These are phyloP conservation scores for Acrobasis consociella DNA, from an alignment of 2,888 invertebrate genomes.

Conservation along the genomic window DNA sequence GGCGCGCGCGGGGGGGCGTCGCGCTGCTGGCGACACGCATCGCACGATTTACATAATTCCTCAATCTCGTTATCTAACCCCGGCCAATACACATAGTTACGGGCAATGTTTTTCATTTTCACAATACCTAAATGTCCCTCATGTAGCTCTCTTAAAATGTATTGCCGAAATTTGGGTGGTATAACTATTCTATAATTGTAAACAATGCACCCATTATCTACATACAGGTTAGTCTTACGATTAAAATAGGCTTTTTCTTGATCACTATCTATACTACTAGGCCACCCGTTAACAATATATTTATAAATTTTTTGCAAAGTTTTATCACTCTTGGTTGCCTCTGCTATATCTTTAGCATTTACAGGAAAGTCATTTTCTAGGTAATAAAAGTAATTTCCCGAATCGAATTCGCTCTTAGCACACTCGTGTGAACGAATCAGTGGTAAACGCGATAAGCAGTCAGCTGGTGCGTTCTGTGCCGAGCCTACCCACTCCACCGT, in stretches of 20 bases:
- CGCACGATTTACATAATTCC: neutral
- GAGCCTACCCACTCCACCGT: slow-evolving; percentile 31
- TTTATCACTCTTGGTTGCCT: neutral
- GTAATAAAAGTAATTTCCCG: neutral
- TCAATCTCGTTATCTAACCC: neutral
- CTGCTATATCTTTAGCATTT: neutral
- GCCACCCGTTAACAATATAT: neutral
- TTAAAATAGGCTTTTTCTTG: neutral
- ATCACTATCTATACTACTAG: neutral
- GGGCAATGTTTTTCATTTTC: slow-evolving; percentile 6
- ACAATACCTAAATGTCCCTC: neutral
- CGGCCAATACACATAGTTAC: neutral
- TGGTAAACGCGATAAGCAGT: slow-evolving; percentile 34
- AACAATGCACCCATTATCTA: neutral
- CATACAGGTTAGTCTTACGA: neutral
- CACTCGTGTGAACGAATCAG: neutral
- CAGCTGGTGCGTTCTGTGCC: slow-evolving; percentile 29
- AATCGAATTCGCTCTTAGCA: neutral
- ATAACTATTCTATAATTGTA: neutral
- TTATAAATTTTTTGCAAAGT: neutral
- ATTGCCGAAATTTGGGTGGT: neutral
- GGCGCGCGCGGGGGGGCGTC: neutral
- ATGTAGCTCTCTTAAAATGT: neutral
- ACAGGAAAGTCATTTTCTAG: neutral
- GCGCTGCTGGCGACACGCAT: neutral